Percentiles rank a stretch among this genome's conserved stretches.
These are phyloP conservation scores for Centropyge bicolor DNA, from an alignment of 2,797 vertebrate species.

Conservation along the genomic window DNA sequence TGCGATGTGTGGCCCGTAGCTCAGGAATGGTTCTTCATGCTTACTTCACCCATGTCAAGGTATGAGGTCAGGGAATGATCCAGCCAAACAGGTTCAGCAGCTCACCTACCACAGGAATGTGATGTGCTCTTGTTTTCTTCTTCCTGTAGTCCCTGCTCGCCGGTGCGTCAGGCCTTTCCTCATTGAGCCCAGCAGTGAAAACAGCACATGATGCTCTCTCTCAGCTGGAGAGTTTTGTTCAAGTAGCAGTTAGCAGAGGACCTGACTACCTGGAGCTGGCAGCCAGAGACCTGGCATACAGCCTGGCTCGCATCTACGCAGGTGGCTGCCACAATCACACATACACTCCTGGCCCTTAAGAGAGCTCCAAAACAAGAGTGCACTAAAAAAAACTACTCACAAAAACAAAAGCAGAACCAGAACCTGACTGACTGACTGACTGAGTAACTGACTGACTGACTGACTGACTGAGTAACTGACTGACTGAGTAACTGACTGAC, in stretches of 20 bases:
- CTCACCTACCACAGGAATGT: conserved; percentile 6
- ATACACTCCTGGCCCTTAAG: not conserved
- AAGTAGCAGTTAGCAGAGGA: conserved; percentile 51
- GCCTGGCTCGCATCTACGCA: conserved; percentile 87
- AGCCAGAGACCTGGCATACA: conserved; percentile 89
- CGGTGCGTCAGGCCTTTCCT: conserved; percentile 46
- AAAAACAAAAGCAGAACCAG: not conserved
- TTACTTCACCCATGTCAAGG: conserved; percentile 84
- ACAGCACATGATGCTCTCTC: conserved; percentile 59
- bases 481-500: too few relatives aligned
- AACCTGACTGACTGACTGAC: too few relatives aligned
- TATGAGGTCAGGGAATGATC: conserved; percentile 57
- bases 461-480: too few relatives aligned
- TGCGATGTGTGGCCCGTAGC: conserved; percentile 84
- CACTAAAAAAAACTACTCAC: not conserved
- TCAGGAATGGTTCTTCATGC: conserved; percentile 82
- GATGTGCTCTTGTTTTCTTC: conserved; percentile 26
- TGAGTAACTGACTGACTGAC: too few relatives aligned
- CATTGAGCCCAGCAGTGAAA: conserved; percentile 72
- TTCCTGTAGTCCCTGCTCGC: conserved; percentile 81
- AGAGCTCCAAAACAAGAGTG: not conserved
- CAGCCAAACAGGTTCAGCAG: conserved; percentile 2
- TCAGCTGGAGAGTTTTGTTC: conserved; percentile 77
- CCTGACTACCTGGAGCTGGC: conserved; percentile 81
- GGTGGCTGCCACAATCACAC: conserved; percentile 74